Evolutionary conservation across 2,797 vertebrate species (phyloP), one percentile per base, ranked within the genome.

Genomic region (Zenarchopterus dispar): DNA sequence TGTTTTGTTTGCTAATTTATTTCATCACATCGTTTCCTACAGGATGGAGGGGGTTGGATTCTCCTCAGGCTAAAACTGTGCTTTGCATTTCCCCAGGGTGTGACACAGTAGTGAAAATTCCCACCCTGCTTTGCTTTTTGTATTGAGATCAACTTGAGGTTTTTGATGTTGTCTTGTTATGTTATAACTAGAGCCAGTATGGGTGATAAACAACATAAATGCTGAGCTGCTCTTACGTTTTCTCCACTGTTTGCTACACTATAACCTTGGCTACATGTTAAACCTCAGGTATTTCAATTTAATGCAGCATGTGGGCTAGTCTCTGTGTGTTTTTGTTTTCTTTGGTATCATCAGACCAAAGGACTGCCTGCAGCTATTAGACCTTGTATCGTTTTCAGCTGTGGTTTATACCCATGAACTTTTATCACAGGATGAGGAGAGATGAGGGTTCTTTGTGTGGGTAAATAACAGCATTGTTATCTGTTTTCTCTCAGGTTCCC

Each of bases 391-490:
- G 67, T 70, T 67, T 51, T 62, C 22, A 47, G 39, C 45, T 42
- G 45, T 56, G 42, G 46, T 84, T 84, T 78, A 65, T 72, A 67
- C 74, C 67, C 57, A 52, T 67, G 54, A 76, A 70, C 77, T 82
- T 88, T 87, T 90, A 89, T 86, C 89, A 89, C 88, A 87, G 89
- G 91, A 89, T 84, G 89, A 78, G 67, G 44, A 55, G 60, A 67
- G 60, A 65, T 69, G 54, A 70, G 75, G 80, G 71, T 56, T 81
- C 82, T 91, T 83, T 85, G 88, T 70, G 80, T 84, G 82, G 66
- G 87, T 82, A 91, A 93, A 92, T 88, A 86, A 80, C 54, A 8
- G 52, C 83, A 92, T 93, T 93, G 91, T 93, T 88, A 84, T 90
- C 81, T 75, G 81, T 88, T 88, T 90, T 88, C 81, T 80, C 70